phyloP scores from a whole-genome alignment of 2,888 invertebrate species.

The Chrysolina americana region DNA sequence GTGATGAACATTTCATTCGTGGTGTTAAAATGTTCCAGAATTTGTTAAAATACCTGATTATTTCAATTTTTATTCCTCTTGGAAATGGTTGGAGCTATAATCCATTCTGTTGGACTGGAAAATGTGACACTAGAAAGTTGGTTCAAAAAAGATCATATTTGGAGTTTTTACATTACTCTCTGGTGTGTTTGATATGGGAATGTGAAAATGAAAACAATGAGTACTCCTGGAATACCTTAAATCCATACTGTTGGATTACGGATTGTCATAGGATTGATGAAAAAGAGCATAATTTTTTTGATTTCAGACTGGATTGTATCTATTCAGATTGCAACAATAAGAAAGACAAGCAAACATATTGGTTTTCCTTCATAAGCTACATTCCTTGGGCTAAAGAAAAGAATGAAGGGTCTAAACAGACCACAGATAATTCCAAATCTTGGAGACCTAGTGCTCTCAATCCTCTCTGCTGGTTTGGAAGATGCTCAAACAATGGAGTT shows the following conservation, averaged over 20 bases:
- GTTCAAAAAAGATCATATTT: constrained; percentile 2
- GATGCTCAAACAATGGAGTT: not conserved
- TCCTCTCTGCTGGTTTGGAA: not conserved
- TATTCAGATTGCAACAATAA: not conserved
- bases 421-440: not conserved
- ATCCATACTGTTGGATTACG: constrained; percentile 40
- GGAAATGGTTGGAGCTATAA: constrained; percentile 32
- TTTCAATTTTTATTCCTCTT: not conserved
- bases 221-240: not conserved
- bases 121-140: constrained; percentile 34
- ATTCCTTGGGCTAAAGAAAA: not conserved
- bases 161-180: not conserved
- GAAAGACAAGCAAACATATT: not conserved
- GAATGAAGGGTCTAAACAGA: not conserved
- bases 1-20: too few species aligned
- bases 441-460: not conserved
- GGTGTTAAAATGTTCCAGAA: not conserved
- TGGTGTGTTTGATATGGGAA: constrained; percentile 17
- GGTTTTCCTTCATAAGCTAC: not conserved
- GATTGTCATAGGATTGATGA: constrained; percentile 28
- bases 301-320: constrained; percentile 1
- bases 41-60: not conserved
- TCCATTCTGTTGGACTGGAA: constrained; percentile 44
- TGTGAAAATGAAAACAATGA: constrained; percentile 1
- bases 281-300: not conserved